Evolutionary conservation across 1,140 invertebrate genomes (phyloP).

Genomic region (Leptopilina boulardi): DNA sequence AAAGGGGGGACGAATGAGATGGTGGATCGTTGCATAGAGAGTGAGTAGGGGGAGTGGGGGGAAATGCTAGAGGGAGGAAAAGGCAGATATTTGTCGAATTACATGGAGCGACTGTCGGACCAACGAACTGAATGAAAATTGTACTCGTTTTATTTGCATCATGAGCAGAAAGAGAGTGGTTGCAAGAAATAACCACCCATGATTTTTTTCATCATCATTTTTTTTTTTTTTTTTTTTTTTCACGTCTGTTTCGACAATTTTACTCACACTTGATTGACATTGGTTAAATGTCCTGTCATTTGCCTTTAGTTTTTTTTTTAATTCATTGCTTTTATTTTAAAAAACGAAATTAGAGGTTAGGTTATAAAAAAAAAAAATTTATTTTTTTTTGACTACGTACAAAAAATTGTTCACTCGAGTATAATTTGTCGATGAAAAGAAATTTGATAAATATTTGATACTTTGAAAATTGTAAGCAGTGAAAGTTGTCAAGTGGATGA

Average conservation of each 20-base stretch:
- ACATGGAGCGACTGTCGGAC: conserved; percentile 29
- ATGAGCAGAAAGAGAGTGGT: not conserved
- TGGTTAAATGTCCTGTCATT: conserved; percentile 7
- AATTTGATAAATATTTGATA: no score
- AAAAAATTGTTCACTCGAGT: no score
- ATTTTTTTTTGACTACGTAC: no score
- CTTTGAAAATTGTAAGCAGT: no score
- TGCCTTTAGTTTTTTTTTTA: no score
- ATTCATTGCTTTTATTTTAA: not conserved
- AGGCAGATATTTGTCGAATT: conserved; percentile 26
- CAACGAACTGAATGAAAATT: conserved; percentile 25
- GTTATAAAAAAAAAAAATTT: not conserved
- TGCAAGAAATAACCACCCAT: not conserved
- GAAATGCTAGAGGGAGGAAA: conserved; percentile 11
- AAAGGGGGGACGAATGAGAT: not conserved
- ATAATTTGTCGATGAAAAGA: no score
- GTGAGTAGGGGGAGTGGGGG: not conserved
- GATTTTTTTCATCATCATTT: conserved; percentile 10
- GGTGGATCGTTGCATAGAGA: no score
- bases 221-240: not conserved
- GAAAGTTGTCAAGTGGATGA: no score
- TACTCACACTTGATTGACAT: not conserved
- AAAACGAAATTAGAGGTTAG: not conserved
- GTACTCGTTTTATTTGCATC: conserved; percentile 4
- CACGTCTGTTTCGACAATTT: not conserved